phyloP scores from a whole-genome alignment of 2,113 vertebrate species.

The Rafetus swinhoei region DNA sequence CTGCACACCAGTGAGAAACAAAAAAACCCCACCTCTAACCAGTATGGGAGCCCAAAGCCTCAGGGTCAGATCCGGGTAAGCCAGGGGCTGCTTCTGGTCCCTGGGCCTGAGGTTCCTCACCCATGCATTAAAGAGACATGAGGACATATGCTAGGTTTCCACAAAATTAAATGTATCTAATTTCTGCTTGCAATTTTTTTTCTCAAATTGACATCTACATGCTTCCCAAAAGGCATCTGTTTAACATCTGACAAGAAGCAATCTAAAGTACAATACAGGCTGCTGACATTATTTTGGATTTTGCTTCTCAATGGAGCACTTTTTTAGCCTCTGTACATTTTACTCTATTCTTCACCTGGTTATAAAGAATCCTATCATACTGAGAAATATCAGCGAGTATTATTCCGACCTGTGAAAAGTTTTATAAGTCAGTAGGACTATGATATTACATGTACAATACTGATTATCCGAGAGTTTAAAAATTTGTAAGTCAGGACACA shows the following conservation, averaged over 20 bases:
- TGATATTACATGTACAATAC: not conserved
- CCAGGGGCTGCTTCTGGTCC: no score
- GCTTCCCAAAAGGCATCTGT: not conserved
- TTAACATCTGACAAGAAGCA: slow-evolving; percentile 4
- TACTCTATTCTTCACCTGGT: not conserved
- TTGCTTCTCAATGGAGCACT: not conserved
- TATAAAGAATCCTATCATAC: not conserved
- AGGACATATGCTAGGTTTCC: not conserved
- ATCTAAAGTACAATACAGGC: not conserved
- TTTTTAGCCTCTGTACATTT: not conserved
- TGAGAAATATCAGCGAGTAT: not conserved
- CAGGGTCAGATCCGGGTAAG: no score
- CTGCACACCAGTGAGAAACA: no score
- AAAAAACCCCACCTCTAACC: no score
- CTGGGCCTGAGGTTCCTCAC: no score
- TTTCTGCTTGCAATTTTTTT: not conserved
- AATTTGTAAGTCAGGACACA: not conserved
- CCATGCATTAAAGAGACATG: not conserved
- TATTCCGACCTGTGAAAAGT: not conserved
- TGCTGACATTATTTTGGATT: not conserved
- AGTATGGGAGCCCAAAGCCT: no score
- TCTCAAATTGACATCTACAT: not conserved
- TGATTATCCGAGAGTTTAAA: not conserved
- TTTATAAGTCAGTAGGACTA: not conserved
- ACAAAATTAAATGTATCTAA: not conserved